Evolutionary conservation across 2,797 vertebrate species (phyloP), one percentile per base, ranked within the genome.

Genomic region (Myoxocephalus aenaeus): DNA sequence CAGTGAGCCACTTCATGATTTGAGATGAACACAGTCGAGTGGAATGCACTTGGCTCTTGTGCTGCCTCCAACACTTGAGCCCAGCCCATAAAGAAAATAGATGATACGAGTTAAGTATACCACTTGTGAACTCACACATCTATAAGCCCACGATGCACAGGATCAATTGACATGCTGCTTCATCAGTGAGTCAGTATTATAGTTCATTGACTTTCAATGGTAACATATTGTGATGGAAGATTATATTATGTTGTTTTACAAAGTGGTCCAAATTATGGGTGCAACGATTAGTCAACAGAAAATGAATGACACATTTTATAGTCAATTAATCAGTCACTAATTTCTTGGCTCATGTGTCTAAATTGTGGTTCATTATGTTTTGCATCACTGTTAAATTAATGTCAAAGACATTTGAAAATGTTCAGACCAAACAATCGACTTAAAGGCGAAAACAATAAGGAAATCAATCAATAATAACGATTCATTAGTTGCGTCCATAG

Each of bases 31-130:
- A 40, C 22, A 18, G 48, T n/a, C 44, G 63, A 87, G 62, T 61
- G 61, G 58, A 42, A 71, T 57, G 57, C 67, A 64, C 64, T 77
- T 65, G 64, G 53, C 77, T 81, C 56, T 48, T 5, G 9, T 57
- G 32, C 64, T 51, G 44, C 65, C 73, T 73, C 48, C n/a, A 71
- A 58, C 40, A 79, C 56, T 85, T 10, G 2, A 64, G 44, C 53
- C 42, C 66, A 73, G 51, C 58, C 38, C 73, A 70, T 46, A n/a
- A 25, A 74, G 53, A 68, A 85, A 70, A 57, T 53, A 29, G 36
- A 70, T 32, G 27, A 15, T 64, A 51, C 36, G 22, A 53, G 70
- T 65, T 20, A 67, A 77, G 57, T 51, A 36, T 14, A 42, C 27
- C 74, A 32, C 65, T 62, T 62, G 7, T 32, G 15, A 70, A 20